These are phyloP conservation scores for Ruditapes philippinarum DNA, from an alignment of 1,140 invertebrate species.

Conservation along the genomic window DNA sequence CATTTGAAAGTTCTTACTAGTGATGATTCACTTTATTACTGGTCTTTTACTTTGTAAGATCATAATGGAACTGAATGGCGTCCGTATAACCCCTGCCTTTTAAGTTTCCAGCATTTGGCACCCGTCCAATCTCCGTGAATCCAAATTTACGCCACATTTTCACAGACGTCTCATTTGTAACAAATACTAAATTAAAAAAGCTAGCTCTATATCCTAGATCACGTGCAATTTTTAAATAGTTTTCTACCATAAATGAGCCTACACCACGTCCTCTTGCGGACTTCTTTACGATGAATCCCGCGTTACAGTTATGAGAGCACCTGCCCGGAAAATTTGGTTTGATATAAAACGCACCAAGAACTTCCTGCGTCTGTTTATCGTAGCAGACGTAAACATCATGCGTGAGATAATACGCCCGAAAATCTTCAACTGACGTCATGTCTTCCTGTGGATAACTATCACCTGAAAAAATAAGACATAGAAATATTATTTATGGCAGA, in stretches of 20 bases:
- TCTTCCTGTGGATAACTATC: slow-evolving; percentile 79
- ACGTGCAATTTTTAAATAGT: slow-evolving; percentile 68
- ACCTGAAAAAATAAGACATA: too few species aligned
- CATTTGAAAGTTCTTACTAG: too few species aligned
- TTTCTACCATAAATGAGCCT: slow-evolving; percentile 71
- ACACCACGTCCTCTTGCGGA: slow-evolving; percentile 71
- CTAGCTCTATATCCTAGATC: slow-evolving; percentile 72
- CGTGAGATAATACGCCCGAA: slow-evolving; percentile 76
- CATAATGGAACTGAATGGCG: slow-evolving; percentile 74
- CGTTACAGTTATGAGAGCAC: slow-evolving; percentile 78
- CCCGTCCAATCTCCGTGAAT: slow-evolving; percentile 76
- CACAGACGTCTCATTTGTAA: slow-evolving; percentile 71
- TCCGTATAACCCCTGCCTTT: slow-evolving; percentile 70
- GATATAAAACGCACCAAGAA: slow-evolving; percentile 78
- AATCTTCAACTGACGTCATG: slow-evolving; percentile 68
- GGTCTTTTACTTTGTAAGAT: slow-evolving; percentile 62
- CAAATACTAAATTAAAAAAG: slow-evolving; percentile 81
- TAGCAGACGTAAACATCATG: slow-evolving; percentile 76
- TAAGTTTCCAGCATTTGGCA: slow-evolving; percentile 79
- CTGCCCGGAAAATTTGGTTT: slow-evolving; percentile 82
- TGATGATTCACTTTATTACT: too few species aligned
- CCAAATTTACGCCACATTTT: slow-evolving; percentile 76
- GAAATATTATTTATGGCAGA: too few species aligned
- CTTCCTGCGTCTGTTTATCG: slow-evolving; percentile 28
- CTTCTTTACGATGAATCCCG: slow-evolving; percentile 72